These are phyloP conservation scores for Hofmannophila pseudospretella DNA, from an alignment of 2,888 invertebrate genomes.

Conservation along the genomic window DNA sequence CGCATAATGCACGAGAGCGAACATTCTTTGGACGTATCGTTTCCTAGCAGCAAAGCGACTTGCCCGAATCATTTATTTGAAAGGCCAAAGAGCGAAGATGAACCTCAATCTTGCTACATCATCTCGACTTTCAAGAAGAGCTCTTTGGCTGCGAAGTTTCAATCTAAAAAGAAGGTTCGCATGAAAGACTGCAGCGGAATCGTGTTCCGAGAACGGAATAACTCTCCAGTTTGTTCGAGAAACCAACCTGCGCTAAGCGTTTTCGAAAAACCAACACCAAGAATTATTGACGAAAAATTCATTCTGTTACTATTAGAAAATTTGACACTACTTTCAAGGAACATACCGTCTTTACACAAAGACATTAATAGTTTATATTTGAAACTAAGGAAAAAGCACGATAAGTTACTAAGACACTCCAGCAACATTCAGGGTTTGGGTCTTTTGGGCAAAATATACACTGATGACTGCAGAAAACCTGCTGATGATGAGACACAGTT, in stretches of 20 bases:
- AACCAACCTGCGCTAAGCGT: slow-evolving; percentile 25
- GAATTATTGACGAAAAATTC: slow-evolving; percentile 52
- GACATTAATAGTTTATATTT: slow-evolving; percentile 47
- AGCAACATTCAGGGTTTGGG: slow-evolving; percentile 21
- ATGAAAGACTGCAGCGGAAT: slow-evolving; percentile 21
- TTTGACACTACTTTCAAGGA: slow-evolving; percentile 45
- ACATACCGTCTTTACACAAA: slow-evolving; percentile 40
- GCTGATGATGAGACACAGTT: slow-evolving; percentile 33
- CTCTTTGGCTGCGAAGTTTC: slow-evolving; percentile 19
- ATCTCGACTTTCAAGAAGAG: slow-evolving; percentile 39
- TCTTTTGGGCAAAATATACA: slow-evolving; percentile 52
- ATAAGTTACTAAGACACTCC: slow-evolving; percentile 27
- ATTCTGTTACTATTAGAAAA: slow-evolving; percentile 55
- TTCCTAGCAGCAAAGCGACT: slow-evolving; percentile 26
- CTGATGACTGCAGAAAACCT: slow-evolving; percentile 25
- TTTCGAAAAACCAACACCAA: slow-evolving; percentile 36
- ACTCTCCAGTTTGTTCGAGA: slow-evolving; percentile 10
- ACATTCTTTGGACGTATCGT: slow-evolving; percentile 29
- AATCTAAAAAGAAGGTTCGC: slow-evolving; percentile 25
- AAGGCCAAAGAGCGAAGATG: slow-evolving; percentile 17
- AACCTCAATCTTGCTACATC: slow-evolving; percentile 40
- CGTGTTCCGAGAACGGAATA: slow-evolving; percentile 11
- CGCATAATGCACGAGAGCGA: slow-evolving; percentile 26
- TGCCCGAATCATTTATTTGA: no score
- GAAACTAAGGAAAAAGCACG: slow-evolving; percentile 46